phyloP scores from a whole-genome alignment of 2,797 vertebrate species.

The Anolis apletophallus region DNA sequence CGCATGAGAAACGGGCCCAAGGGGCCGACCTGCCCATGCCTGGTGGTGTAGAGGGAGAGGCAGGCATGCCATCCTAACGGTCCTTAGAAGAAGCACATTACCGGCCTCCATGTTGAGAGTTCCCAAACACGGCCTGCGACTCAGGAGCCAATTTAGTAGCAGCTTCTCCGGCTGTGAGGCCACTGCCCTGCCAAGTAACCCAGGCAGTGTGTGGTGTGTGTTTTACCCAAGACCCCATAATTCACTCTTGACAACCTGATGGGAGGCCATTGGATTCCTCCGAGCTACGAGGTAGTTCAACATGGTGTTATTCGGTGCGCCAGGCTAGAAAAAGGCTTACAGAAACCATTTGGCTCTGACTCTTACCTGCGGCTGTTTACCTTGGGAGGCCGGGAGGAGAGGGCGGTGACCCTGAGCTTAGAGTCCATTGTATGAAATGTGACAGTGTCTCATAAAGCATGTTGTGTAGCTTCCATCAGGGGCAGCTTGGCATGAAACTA shows the following conservation, averaged over 20 bases:
- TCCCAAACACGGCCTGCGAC: not conserved
- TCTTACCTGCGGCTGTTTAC: not conserved
- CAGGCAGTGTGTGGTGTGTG: conserved; percentile 25
- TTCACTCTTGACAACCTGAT: conserved; percentile 42
- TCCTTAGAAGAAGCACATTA: not conserved
- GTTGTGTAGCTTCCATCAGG: too few relatives aligned
- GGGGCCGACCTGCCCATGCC: too few relatives aligned
- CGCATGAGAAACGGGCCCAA: too few relatives aligned
- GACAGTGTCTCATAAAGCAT: too few relatives aligned
- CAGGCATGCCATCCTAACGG: not conserved
- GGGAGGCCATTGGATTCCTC: not conserved
- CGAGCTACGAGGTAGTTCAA: not conserved
- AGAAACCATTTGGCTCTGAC: not conserved
- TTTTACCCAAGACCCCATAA: conserved; percentile 56
- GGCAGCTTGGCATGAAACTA: too few relatives aligned
- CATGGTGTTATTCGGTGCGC: not conserved
- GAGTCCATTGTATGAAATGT: too few relatives aligned
- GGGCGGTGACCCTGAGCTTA: not conserved
- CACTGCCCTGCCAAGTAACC: conserved; percentile 44
- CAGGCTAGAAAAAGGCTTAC: not conserved
- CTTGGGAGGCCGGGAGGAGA: not conserved
- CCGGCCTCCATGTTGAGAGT: not conserved
- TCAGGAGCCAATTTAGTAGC: conserved; percentile 54
- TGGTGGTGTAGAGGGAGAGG: not conserved
- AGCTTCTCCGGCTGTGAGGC: conserved; percentile 15